A percentile compares a stretch with the other conserved stretches of the same genome.
Evolutionary conservation across 2,888 invertebrate species (phyloP).

Genomic region (Drosophila subsilvestris): DNA sequence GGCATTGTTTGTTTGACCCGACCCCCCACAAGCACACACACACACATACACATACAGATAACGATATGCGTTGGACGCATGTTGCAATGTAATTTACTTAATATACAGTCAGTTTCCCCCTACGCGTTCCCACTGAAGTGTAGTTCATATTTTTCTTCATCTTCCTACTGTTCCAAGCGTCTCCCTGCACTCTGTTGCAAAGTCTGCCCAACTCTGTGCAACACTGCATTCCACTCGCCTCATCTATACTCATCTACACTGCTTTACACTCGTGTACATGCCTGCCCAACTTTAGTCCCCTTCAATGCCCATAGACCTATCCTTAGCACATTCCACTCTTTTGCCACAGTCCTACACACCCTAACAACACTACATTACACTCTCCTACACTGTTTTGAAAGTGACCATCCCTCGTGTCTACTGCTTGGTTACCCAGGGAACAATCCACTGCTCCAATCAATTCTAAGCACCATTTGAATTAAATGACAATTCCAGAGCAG

Average conservation of each 20-base stretch:
- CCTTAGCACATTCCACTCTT: no score
- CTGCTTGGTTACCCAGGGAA: slow-evolving; percentile 21
- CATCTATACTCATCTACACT: no score
- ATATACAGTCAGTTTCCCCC: not conserved
- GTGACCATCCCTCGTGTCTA: not conserved
- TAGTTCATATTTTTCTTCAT: no score
- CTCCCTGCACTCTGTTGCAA: no score
- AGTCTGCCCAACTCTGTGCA: no score
- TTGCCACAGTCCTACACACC: no score
- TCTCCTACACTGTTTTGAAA: not conserved
- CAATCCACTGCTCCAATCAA: slow-evolving; percentile 31
- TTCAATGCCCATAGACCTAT: no score
- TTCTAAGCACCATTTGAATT: slow-evolving; percentile 61
- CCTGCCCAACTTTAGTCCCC: no score
- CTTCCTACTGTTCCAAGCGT: not conserved
- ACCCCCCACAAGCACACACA: not conserved
- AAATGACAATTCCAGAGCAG: slow-evolving; percentile 55
- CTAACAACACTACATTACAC: not conserved
- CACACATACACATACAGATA: not conserved
- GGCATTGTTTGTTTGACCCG: slow-evolving; percentile 24
- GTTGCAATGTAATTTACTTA: slow-evolving; percentile 15
- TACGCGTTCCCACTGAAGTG: not conserved
- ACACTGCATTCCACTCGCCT: no score
- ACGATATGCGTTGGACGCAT: slow-evolving; percentile 15
- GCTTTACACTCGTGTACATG: no score